Evolutionary conservation across 2,888 invertebrate species (phyloP).

Genomic region (Drosophila seclusa): DNA sequence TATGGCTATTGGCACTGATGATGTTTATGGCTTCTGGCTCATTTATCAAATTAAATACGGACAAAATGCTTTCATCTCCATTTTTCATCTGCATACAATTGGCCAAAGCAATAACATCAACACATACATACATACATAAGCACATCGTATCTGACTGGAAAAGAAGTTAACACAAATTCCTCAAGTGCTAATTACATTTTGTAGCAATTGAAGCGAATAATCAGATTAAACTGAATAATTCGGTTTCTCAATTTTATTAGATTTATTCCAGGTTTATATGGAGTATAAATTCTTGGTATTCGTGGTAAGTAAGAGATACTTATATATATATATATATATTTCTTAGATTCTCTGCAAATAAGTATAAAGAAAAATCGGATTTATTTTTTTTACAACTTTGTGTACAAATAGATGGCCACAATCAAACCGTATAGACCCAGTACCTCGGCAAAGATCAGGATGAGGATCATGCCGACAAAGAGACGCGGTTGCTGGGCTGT

Average conservation of each 20-base stretch:
- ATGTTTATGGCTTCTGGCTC: constrained; percentile 56
- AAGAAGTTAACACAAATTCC: constrained; percentile 20
- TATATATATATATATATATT: neutral
- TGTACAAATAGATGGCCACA: constrained; percentile 99
- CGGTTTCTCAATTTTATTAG: neutral
- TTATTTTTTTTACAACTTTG: constrained; percentile 87
- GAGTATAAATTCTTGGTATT: neutral
- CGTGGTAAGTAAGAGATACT: neutral
- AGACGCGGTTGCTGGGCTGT: constrained; percentile 99
- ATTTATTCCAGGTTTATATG: neutral
- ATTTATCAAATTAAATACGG: constrained; percentile 57
- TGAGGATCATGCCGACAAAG: constrained; percentile 99
- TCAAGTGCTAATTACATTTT: constrained; percentile 35
- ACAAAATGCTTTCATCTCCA: constrained; percentile 45
- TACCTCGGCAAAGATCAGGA: constrained; percentile 99
- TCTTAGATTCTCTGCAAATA: neutral
- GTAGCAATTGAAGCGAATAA: neutral
- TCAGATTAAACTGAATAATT: neutral
- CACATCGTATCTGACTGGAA: neutral
- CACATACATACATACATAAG: constrained; percentile 9
- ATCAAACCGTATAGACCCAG: constrained; percentile 99
- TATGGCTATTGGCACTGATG: constrained; percentile 55
- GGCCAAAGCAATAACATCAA: constrained; percentile 25
- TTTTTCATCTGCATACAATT: constrained; percentile 29
- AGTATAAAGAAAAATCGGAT: neutral